phyloP scores from a whole-genome alignment of 2,888 invertebrate genomes.

The Agonopterix subpropinquella region DNA sequence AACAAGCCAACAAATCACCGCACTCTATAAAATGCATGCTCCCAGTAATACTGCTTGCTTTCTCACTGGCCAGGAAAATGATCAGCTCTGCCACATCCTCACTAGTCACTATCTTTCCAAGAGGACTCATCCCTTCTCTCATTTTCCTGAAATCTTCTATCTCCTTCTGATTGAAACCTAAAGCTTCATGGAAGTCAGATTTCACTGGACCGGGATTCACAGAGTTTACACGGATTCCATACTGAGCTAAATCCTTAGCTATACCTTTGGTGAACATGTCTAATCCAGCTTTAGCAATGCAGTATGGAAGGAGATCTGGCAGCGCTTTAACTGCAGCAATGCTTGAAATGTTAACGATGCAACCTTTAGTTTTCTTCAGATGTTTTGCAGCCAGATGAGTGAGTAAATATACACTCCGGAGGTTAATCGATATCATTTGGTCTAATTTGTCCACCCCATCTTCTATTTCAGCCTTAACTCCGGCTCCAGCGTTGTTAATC shows the following conservation, averaged over 20 bases:
- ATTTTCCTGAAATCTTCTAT: conserved; percentile 1
- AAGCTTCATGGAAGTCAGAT: background rate
- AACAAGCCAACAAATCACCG: background rate
- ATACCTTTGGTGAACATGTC: conserved; percentile 83
- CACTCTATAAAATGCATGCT: conserved; percentile 1
- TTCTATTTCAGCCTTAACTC: conserved; percentile 5
- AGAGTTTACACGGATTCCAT: conserved; percentile 78
- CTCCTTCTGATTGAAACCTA: background rate
- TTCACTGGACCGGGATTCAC: conserved; percentile 52
- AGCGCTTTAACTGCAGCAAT: conserved; percentile 3
- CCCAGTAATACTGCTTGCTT: conserved; percentile 10
- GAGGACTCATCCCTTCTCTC: background rate
- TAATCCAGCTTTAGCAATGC: conserved; percentile 81
- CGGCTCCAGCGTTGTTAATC: conserved; percentile 19
- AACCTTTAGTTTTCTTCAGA: conserved; percentile 17
- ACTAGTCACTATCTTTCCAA: conserved; percentile 6
- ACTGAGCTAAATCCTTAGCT: conserved; percentile 76
- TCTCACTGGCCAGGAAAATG: conserved; percentile 13
- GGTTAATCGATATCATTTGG: conserved; percentile 12
- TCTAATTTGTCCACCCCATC: conserved; percentile 15
- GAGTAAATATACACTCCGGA: conserved; percentile 15
- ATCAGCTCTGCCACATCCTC: conserved; percentile 14
- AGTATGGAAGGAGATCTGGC: conserved; percentile 47
- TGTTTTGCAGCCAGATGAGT: conserved; percentile 12
- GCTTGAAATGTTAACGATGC: conserved; percentile 20